Conservation (phyloP, 2,888 invertebrate genomes). For the Limnephilus auricula region DNA sequence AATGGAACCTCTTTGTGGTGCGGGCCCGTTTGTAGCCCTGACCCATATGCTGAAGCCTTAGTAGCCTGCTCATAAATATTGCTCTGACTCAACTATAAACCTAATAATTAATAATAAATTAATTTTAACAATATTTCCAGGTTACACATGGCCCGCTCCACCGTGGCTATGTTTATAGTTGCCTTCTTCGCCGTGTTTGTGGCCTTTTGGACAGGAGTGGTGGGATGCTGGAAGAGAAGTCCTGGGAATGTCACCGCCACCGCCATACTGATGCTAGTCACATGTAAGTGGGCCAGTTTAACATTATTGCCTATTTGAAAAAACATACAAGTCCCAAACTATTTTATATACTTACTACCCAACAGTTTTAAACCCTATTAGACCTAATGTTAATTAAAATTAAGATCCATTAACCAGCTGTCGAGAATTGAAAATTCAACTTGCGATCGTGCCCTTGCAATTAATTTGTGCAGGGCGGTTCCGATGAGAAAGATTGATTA, state of each 20-base stretch:
- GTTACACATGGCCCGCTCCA: constrained; percentile 91
- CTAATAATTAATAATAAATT: background rate
- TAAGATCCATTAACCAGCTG: too few relatives aligned
- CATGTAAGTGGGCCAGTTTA: constrained; percentile 80
- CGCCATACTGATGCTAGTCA: constrained; percentile 91
- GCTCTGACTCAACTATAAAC: background rate
- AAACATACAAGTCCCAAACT: background rate
- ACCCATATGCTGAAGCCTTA: too few relatives aligned
- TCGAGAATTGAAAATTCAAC: too few relatives aligned
- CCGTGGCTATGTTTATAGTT: constrained; percentile 94
- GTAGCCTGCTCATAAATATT: background rate
- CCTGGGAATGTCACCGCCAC: constrained; percentile 96
- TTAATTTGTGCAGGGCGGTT: too few relatives aligned
- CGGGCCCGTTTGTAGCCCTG: too few relatives aligned
- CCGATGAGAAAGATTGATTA: too few relatives aligned
- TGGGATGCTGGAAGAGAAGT: constrained; percentile 97
- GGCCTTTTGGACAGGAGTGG: constrained; percentile 96
- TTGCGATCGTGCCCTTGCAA: too few relatives aligned
- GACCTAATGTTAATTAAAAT: background rate
- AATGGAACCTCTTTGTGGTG: too few relatives aligned
- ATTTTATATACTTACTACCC: background rate
- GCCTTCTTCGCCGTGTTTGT: constrained; percentile 94
- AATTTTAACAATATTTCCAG: constrained; percentile 70
- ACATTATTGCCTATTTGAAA: background rate
- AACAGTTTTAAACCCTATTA: constrained; percentile 67